A percentile compares a stretch with the other conserved stretches of the same genome.
These are phyloP conservation scores for Phasia obesa DNA, from an alignment of 2,888 invertebrate species.

Conservation along the genomic window DNA sequence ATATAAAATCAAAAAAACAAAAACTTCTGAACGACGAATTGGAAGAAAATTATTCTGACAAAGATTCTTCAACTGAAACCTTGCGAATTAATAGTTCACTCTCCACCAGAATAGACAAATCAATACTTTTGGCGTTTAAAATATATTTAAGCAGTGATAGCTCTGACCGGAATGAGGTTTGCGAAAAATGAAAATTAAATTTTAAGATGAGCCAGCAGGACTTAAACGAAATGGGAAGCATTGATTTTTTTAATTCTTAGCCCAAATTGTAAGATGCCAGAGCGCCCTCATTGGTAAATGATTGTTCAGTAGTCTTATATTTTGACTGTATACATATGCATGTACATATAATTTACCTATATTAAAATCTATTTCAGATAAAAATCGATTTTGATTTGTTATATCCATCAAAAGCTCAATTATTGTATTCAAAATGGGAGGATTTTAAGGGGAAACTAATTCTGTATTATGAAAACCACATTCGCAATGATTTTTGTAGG, in stretches of 20 bases:
- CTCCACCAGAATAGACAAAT: slow-evolving; percentile 34
- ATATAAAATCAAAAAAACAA: slow-evolving; percentile 32
- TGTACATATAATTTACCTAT: not conserved
- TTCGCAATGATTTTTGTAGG: slow-evolving; percentile 53
- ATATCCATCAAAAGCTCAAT: slow-evolving; percentile 34
- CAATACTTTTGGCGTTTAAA: slow-evolving; percentile 30
- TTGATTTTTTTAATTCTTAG: slow-evolving; percentile 49
- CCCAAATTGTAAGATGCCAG: slow-evolving; percentile 55
- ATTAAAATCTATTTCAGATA: slow-evolving; percentile 41
- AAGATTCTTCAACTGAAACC: slow-evolving; percentile 28
- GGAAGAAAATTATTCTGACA: slow-evolving; percentile 4
- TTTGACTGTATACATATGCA: too few species aligned
- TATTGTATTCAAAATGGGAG: slow-evolving; percentile 48
- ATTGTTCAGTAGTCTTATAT: slow-evolving; percentile 1
- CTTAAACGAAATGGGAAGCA: slow-evolving; percentile 12
- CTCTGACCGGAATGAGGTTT: slow-evolving; percentile 62
- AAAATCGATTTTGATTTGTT: slow-evolving; percentile 55
- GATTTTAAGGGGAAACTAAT: slow-evolving; percentile 36
- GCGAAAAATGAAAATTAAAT: slow-evolving; percentile 61
- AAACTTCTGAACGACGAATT: not conserved
- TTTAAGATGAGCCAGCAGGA: slow-evolving; percentile 54
- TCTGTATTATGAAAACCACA: slow-evolving; percentile 39
- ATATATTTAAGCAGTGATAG: slow-evolving; percentile 34
- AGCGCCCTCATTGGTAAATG: slow-evolving; percentile 53
- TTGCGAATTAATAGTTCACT: slow-evolving; percentile 11